Evolutionary conservation across 2,888 invertebrate species (phyloP).

Genomic region (Stenichneumon culpator): DNA sequence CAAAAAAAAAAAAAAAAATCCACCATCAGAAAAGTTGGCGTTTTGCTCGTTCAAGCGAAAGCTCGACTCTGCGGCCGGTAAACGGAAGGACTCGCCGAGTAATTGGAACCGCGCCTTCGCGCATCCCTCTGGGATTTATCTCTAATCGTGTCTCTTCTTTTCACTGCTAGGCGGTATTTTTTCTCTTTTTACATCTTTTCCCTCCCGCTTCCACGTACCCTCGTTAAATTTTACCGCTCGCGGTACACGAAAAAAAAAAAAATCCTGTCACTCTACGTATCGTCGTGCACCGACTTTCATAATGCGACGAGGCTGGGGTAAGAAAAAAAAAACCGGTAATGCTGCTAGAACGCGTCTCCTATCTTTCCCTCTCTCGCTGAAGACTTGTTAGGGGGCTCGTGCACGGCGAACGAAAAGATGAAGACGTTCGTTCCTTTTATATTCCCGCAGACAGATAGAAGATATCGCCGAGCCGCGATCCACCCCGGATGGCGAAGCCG

Average conservation of each 20-base stretch:
- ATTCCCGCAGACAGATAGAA: neutral
- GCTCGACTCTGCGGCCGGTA: constrained; percentile 31
- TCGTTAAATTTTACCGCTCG: constrained; percentile 74
- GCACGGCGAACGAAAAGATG: neutral
- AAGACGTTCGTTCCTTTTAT: constrained; percentile 8
- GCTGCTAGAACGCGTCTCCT: neutral
- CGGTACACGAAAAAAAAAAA: constrained; percentile 49
- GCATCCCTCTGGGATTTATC: constrained; percentile 68
- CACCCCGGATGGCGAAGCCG: neutral
- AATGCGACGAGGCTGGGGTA: constrained; percentile 26
- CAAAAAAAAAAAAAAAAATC: neutral
- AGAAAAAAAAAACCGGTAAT: constrained; percentile 11
- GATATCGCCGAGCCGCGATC: constrained; percentile 1
- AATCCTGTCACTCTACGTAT: constrained; percentile 22
- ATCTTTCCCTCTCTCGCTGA: constrained; percentile 20
- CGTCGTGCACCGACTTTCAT: constrained; percentile 14
- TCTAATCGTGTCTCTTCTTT: constrained; percentile 72
- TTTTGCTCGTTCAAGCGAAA: constrained; percentile 64
- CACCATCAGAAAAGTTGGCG: constrained; percentile 64
- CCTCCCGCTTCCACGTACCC: constrained; percentile 41
- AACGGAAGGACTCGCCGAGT: constrained; percentile 71
- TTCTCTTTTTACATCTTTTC: constrained; percentile 46
- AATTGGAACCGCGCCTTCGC: constrained; percentile 72
- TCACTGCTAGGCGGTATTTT: constrained; percentile 56
- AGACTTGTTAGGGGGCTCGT: neutral